Evolutionary conservation across 2,888 invertebrate species (phyloP).

Genomic region (Chrysomela aeneicollis): DNA sequence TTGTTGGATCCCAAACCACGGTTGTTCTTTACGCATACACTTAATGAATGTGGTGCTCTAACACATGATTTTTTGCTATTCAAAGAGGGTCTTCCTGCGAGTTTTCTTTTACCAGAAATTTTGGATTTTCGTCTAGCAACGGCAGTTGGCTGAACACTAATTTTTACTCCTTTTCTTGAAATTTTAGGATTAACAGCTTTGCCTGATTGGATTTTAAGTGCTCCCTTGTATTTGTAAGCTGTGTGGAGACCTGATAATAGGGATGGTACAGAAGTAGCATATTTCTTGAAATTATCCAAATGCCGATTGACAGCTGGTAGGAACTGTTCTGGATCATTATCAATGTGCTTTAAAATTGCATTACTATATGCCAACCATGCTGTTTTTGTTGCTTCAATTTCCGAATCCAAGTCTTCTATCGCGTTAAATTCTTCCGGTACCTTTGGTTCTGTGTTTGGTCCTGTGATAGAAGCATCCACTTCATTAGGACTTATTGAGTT

Average conservation of each 20-base stretch:
- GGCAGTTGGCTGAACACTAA: conserved; percentile 10
- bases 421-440: too few species aligned
- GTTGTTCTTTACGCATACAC: background rate
- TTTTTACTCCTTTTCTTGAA: conserved; percentile 9
- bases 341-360: background rate
- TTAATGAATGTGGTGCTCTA: conserved; percentile 6
- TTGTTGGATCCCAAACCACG: background rate
- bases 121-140: conserved; percentile 6
- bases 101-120: conserved; percentile 11
- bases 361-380: background rate
- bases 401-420: background rate
- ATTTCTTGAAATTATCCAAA: background rate
- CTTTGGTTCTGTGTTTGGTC: too few species aligned
- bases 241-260: conserved; percentile 6
- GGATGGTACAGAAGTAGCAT: background rate
- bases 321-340: background rate
- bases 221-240: conserved; percentile 10
- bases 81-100: background rate
- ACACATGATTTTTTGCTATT: too few species aligned
- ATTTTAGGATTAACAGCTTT: too few species aligned
- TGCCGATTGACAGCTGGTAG: background rate
- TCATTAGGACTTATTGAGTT: too few species aligned
- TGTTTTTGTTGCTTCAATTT: too few species aligned
- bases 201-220: background rate
- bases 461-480: too few species aligned